Evolutionary conservation across 1,140 invertebrate genomes (phyloP).

Genomic region (Philotrypesis tridentata): DNA sequence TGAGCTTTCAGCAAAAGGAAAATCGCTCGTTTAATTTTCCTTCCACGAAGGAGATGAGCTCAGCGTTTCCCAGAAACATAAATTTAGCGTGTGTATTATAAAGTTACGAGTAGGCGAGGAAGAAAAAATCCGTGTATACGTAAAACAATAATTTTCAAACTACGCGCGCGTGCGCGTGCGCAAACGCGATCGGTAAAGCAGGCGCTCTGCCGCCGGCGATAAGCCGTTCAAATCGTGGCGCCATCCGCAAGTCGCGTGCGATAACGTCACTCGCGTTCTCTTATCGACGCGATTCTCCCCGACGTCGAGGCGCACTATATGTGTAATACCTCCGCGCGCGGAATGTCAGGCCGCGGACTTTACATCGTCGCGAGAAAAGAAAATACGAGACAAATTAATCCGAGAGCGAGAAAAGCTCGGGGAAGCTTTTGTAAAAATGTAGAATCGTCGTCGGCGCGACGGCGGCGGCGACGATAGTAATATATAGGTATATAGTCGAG

Average conservation of each 20-base stretch:
- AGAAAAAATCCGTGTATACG: not conserved
- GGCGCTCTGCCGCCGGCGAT: not conserved
- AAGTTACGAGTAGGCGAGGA: not conserved
- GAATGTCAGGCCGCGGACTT: too few relatives aligned
- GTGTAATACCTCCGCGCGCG: not conserved
- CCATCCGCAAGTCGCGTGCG: slow-evolving; percentile 12
- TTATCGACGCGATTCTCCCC: not conserved
- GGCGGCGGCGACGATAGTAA: too few relatives aligned
- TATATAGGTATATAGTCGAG: not conserved
- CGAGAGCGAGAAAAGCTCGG: too few relatives aligned
- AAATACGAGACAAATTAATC: not conserved
- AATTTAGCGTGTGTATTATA: not conserved
- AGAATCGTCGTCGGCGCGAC: too few relatives aligned
- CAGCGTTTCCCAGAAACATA: not conserved
- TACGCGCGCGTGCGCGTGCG: not conserved
- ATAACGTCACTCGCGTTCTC: not conserved
- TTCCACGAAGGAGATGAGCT: not conserved
- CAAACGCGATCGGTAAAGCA: slow-evolving; percentile 33
- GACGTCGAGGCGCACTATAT: not conserved
- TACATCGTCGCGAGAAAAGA: too few relatives aligned
- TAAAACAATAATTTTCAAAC: too few relatives aligned
- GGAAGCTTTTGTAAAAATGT: too few relatives aligned
- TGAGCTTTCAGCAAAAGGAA: not conserved
- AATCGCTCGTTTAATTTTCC: not conserved
- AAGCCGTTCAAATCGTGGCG: slow-evolving; percentile 25